Evolutionary conservation across 2,113 vertebrate species (phyloP).

Genomic region (Telmatochromis brichardi): DNA sequence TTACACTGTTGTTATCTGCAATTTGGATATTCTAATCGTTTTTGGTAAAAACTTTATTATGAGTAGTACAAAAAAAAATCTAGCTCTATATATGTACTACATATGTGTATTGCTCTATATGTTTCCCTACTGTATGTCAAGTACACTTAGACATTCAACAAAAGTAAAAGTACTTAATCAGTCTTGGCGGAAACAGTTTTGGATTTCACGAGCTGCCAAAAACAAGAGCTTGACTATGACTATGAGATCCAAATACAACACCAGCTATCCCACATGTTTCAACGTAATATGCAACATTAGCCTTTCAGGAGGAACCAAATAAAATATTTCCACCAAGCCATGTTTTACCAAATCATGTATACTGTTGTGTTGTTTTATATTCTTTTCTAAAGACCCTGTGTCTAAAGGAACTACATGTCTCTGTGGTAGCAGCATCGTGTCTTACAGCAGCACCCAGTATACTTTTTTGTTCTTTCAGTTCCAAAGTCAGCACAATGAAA

Average conservation of each 20-base stretch:
- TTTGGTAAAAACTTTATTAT: neutral
- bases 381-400: neutral
- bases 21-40: neutral
- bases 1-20: neutral
- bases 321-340: neutral
- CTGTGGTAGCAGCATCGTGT: neutral
- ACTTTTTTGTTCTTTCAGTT: constrained; percentile 26
- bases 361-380: neutral
- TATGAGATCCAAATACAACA: neutral
- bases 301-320: neutral
- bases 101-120: neutral
- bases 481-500: constrained; percentile 49
- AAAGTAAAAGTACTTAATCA: constrained; percentile 38
- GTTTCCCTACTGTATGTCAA: neutral
- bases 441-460: neutral
- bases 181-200: constrained; percentile 21
- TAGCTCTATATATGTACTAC: neutral
- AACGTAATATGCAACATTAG: neutral
- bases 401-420: neutral
- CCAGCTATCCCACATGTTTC: neutral
- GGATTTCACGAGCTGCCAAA: constrained; percentile 28
- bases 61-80: neutral
- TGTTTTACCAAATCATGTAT: neutral
- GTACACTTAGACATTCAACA: neutral
- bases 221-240: neutral